A percentile compares a stretch with the other conserved stretches of the same genome.
phyloP scores from a whole-genome alignment of 2,797 vertebrate species.

The Emydoidea blandingii region DNA sequence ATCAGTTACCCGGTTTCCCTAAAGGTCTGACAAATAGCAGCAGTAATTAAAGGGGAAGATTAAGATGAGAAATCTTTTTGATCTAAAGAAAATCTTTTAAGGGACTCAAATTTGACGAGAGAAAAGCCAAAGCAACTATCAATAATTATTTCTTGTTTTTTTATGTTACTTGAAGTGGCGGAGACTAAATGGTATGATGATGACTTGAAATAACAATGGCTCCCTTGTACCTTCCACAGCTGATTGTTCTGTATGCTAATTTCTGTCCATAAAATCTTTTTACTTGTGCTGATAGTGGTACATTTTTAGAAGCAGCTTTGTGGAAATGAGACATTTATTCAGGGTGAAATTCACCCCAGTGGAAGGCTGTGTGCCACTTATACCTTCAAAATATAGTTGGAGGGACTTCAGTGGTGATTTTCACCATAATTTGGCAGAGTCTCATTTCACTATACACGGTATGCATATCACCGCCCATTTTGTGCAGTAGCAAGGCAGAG shows the following conservation, averaged over 20 bases:
- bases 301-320: conserved; percentile 57
- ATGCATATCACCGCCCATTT: background rate
- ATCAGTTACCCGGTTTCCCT: too few relatives aligned
- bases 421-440: background rate
- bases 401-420: background rate
- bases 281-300: conserved; percentile 63
- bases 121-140: background rate
- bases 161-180: conserved; percentile 52
- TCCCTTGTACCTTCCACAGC: conserved; percentile 57
- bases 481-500: background rate
- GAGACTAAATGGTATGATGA: conserved; percentile 49
- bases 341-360: background rate
- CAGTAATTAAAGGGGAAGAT: background rate
- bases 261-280: conserved; percentile 44
- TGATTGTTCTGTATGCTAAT: conserved; percentile 71
- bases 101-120: background rate
- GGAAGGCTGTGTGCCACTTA: background rate
- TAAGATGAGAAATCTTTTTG: background rate
- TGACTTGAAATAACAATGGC: conserved; percentile 61
- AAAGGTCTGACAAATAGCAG: background rate
- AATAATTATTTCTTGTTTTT: background rate
- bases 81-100: background rate
- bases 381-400: background rate
- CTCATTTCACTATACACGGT: background rate
- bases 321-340: conserved; percentile 18